Evolutionary conservation across 2,113 vertebrate genomes (phyloP).

Genomic region (Otis tarda): DNA sequence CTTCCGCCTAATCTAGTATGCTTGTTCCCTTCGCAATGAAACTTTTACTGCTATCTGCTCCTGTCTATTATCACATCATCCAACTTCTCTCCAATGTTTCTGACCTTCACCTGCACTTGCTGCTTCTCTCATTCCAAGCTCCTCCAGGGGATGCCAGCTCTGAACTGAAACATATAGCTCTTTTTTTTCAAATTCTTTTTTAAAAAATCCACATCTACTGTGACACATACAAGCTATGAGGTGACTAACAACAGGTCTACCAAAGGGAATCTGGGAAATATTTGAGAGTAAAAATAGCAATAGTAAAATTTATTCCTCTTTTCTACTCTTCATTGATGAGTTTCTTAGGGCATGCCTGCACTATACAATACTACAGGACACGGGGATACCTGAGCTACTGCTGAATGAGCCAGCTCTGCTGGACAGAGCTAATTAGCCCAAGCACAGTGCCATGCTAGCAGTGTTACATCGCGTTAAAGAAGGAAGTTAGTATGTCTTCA

Average conservation of each 20-base stretch:
- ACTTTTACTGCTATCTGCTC: constrained; percentile 17
- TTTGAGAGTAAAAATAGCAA: background rate
- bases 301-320: background rate
- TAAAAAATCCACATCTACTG: background rate
- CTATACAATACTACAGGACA: background rate
- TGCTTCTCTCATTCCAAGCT: constrained; percentile 3
- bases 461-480: background rate
- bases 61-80: constrained; percentile 25
- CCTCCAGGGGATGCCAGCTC: background rate
- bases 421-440: background rate
- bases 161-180: background rate
- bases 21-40: constrained; percentile 8
- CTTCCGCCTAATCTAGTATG: constrained; percentile 29
- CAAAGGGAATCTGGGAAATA: background rate
- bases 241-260: background rate
- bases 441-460: background rate
- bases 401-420: background rate
- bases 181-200: background rate
- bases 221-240: background rate
- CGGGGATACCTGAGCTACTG: background rate
- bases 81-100: background rate
- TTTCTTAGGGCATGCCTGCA: background rate
- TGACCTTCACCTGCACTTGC: constrained; percentile 27
- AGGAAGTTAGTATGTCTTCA: background rate
- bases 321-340: background rate